A percentile compares a stretch with the other conserved stretches of the same genome.
These are phyloP conservation scores for Sialia sialis DNA, from an alignment of 2,113 vertebrate species.

Conservation along the genomic window DNA sequence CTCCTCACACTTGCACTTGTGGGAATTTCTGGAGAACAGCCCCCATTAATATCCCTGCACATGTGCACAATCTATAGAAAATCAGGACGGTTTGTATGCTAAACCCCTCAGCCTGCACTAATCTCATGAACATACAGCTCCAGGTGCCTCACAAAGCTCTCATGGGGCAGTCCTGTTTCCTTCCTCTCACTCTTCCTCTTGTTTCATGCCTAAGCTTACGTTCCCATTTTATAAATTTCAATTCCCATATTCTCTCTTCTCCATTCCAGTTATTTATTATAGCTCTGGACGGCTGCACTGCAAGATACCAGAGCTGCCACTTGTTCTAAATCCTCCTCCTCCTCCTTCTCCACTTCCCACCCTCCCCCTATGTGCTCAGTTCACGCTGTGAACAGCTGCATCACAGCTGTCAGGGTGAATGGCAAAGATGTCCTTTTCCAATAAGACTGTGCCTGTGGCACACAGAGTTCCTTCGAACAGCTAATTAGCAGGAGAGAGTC, in stretches of 20 bases:
- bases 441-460: constrained; percentile 77
- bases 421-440: constrained; percentile 74
- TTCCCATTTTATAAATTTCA: neutral
- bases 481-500: constrained; percentile 85
- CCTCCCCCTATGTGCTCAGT: neutral
- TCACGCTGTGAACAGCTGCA: constrained; percentile 44
- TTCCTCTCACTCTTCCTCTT: constrained; percentile 21
- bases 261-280: constrained; percentile 41
- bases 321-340: constrained; percentile 47
- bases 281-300: constrained; percentile 34
- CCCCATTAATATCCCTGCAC: neutral
- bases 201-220: neutral
- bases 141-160: neutral
- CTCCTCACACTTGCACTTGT: constrained; percentile 23
- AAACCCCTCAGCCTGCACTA: neutral
- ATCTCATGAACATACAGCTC: neutral
- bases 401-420: constrained; percentile 69
- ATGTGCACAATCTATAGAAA: neutral
- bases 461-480: constrained; percentile 78
- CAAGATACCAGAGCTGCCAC: constrained; percentile 59
- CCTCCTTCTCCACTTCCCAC: neutral
- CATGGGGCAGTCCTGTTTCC: neutral
- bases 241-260: constrained; percentile 30
- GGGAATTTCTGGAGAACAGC: neutral
- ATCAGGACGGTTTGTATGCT: neutral